phyloP scores from a whole-genome alignment of 2,797 vertebrate genomes.

The Miichthys miiuy region DNA sequence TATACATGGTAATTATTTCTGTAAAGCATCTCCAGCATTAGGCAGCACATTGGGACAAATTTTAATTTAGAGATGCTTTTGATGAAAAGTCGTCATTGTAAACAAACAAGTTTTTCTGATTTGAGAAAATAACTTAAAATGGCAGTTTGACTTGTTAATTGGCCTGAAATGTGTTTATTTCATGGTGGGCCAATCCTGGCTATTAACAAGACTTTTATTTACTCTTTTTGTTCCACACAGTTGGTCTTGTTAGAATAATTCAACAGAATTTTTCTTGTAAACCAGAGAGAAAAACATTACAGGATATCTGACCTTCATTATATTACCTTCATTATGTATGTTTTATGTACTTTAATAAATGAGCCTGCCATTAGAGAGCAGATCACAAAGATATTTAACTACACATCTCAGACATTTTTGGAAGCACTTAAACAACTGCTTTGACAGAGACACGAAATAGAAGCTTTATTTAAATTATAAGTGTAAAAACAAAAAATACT shows the following conservation, averaged over 20 bases:
- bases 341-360: constrained; percentile 23
- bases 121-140: constrained; percentile 44
- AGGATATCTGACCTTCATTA: constrained; percentile 12
- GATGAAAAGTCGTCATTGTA: constrained; percentile 43
- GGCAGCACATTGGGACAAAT: constrained; percentile 11
- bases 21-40: constrained; percentile 38
- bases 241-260: constrained; percentile 7
- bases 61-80: constrained; percentile 47
- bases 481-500: not conserved
- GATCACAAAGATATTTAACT: constrained; percentile 45
- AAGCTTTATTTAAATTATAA: not conserved
- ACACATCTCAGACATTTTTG: constrained; percentile 9
- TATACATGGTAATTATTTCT: constrained; percentile 46
- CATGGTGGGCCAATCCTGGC: constrained; percentile 12
- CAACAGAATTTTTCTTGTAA: not conserved
- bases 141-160: constrained; percentile 32
- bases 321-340: not conserved
- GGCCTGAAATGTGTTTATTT: constrained; percentile 38
- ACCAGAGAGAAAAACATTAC: not conserved
- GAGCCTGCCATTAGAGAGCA: constrained; percentile 7
- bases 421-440: constrained; percentile 7
- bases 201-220: constrained; percentile 15
- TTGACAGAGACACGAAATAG: not conserved
- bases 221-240: constrained; percentile 12
- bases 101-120: constrained; percentile 43